Evolutionary conservation across 2,797 vertebrate genomes (phyloP).

Genomic region (Enteromius anoplus): DNA sequence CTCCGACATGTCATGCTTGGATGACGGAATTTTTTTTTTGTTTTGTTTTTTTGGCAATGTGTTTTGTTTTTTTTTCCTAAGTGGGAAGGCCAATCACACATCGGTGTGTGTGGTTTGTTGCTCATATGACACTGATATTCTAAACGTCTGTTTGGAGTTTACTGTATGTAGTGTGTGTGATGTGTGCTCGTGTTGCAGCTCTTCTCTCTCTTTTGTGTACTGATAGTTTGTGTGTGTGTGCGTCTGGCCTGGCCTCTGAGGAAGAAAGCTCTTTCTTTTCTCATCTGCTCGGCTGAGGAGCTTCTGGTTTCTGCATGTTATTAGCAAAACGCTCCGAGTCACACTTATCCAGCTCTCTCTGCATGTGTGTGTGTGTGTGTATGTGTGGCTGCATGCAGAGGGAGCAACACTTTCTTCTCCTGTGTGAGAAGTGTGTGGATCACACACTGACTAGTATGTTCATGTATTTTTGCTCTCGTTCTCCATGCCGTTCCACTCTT

Average conservation of each 20-base stretch:
- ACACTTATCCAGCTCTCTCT: constrained; percentile 52
- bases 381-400: constrained; percentile 36
- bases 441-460: constrained; percentile 48
- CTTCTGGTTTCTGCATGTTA: constrained; percentile 66
- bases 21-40: constrained; percentile 85
- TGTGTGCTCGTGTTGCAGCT: constrained; percentile 56
- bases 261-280: constrained; percentile 56
- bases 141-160: constrained; percentile 57
- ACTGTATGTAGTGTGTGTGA: constrained; percentile 40
- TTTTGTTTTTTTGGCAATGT: constrained; percentile 50
- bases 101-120: constrained; percentile 59
- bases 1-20: constrained; percentile 89
- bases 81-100: constrained; percentile 58
- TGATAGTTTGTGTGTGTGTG: constrained; percentile 37
- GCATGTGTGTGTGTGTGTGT: constrained; percentile 23
- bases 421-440: constrained; percentile 39
- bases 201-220: constrained; percentile 56
- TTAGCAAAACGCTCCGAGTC: constrained; percentile 67
- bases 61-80: constrained; percentile 58
- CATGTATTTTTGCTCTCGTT: constrained; percentile 27
- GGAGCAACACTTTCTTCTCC: constrained; percentile 35
- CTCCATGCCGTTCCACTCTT: constrained; percentile 20
- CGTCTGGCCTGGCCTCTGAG: constrained; percentile 32
- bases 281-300: constrained; percentile 61
- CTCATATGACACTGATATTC: constrained; percentile 55